Percentiles rank a stretch among this genome's conserved stretches.
Conservation (phyloP, 2,797 vertebrate species). For the Hemitrygon akajei region DNA sequence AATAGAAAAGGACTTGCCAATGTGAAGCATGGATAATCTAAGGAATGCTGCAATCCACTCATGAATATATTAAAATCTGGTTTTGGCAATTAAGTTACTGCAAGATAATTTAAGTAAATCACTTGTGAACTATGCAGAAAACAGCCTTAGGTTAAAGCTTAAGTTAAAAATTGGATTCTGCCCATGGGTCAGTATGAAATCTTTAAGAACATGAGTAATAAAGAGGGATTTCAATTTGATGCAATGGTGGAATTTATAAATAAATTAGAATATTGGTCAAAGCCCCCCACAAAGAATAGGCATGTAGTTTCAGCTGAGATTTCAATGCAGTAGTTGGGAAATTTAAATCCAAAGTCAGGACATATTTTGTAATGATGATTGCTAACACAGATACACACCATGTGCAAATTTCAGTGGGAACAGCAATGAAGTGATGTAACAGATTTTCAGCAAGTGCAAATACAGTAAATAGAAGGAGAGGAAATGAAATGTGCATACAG, state of each 20-base stretch:
- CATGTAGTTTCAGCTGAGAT: neutral
- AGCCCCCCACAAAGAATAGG: neutral
- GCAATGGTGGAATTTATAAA: neutral
- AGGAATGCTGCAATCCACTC: conserved; percentile 21
- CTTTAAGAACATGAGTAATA: neutral
- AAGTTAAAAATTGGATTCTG: conserved; percentile 12
- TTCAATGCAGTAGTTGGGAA: neutral
- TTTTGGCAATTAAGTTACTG: conserved; percentile 24
- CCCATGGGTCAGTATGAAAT: neutral
- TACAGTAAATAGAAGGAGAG: too few relatives aligned
- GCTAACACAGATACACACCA: too few relatives aligned
- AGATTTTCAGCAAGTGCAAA: too few relatives aligned
- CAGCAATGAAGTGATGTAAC: neutral
- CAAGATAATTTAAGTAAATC: conserved; percentile 9
- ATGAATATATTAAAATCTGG: conserved; percentile 1
- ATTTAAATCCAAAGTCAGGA: neutral
- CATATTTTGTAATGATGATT: neutral
- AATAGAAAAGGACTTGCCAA: conserved; percentile 1
- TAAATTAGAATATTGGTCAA: neutral
- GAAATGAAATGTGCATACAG: too few relatives aligned
- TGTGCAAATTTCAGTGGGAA: neutral
- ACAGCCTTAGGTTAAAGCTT: neutral
- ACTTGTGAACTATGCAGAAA: conserved; percentile 27
- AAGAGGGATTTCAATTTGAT: neutral
- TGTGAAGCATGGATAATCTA: conserved; percentile 10